Conservation (phyloP, 2,113 vertebrate species). For the Cynocephalus volans region DNA sequence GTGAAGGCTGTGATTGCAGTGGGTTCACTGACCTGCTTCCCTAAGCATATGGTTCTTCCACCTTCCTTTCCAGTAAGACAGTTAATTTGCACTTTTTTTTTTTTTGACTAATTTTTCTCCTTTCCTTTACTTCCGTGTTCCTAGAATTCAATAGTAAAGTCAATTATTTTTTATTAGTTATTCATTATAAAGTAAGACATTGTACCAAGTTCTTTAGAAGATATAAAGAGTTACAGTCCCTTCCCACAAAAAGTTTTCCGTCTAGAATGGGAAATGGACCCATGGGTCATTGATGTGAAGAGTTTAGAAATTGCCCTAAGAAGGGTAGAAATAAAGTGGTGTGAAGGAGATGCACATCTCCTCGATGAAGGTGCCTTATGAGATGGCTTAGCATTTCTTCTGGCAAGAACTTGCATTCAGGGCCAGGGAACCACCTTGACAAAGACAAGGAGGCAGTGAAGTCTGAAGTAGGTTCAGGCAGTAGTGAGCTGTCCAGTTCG, state of each 20-base stretch:
- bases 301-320: neutral
- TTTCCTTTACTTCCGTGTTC: neutral
- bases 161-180: neutral
- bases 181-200: neutral
- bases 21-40: constrained; percentile 94
- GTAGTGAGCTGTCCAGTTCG: neutral
- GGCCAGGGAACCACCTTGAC: neutral
- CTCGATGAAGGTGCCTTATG: neutral
- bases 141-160: neutral
- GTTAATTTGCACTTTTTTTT: constrained; percentile 9
- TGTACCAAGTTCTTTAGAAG: neutral
- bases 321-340: neutral
- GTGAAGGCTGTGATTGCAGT: constrained; percentile 97
- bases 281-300: neutral
- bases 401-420: neutral
- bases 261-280: neutral
- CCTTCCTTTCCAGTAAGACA: constrained; percentile 95
- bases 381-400: neutral
- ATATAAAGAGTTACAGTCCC: neutral
- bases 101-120: neutral
- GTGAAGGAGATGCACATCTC: neutral
- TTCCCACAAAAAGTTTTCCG: neutral
- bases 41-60: constrained; percentile 94
- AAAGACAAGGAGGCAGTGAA: neutral
- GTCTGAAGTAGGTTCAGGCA: neutral